phyloP scores from a whole-genome alignment of 35 echinoderm and acorn worm species.

The Eucidaris tribuloides region DNA sequence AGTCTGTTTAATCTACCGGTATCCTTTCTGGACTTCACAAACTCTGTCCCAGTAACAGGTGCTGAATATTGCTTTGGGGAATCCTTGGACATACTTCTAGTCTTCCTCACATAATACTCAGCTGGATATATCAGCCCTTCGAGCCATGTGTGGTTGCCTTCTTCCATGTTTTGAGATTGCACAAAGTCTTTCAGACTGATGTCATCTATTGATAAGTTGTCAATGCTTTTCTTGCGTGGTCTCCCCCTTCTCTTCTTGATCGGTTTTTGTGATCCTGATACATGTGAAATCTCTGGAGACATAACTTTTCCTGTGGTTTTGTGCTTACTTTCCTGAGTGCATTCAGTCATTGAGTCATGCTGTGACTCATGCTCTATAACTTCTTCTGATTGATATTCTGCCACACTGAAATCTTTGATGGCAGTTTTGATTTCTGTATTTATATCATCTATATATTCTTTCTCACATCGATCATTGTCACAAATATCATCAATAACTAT shows the following conservation, averaged over 20 bases:
- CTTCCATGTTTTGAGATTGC: conserved; percentile 29
- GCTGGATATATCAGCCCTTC: conserved; percentile 73
- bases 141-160: conserved; percentile 60
- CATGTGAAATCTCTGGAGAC: neutral
- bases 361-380: too few species aligned
- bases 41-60: neutral
- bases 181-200: conserved; percentile 67
- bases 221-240: conserved; percentile 14
- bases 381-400: too few species aligned
- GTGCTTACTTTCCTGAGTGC: neutral
- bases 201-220: conserved; percentile 26
- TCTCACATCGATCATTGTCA: too few species aligned
- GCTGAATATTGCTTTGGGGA: neutral
- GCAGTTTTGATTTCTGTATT: too few species aligned
- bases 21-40: neutral
- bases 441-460: too few species aligned
- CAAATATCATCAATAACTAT: too few species aligned
- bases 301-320: neutral
- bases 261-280: neutral
- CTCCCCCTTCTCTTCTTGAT: conserved; percentile 1
- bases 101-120: conserved; percentile 82
- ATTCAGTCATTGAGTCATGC: neutral
- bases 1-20: neutral
- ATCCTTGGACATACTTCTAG: conserved; percentile 56
- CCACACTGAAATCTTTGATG: too few species aligned